A percentile compares a stretch with the other conserved stretches of the same genome.
Evolutionary conservation across 2,888 invertebrate species (phyloP).

Genomic region (Diabrotica balteata): DNA sequence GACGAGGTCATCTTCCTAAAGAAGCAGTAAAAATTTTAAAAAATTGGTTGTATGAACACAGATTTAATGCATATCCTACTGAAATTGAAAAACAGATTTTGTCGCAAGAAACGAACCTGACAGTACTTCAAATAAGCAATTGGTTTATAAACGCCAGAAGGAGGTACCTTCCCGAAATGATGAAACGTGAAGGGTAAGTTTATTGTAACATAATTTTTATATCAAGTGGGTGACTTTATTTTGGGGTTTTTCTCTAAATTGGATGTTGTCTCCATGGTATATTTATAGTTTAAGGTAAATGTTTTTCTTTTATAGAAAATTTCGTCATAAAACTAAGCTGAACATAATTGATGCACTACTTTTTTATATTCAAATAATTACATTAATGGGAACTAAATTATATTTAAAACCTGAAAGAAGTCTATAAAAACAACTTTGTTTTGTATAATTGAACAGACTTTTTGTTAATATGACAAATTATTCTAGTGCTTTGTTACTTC

Average conservation of each 20-base stretch:
- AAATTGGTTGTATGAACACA: slow-evolving; percentile 59
- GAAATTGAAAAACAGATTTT: slow-evolving; percentile 59
- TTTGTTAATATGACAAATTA: too few species aligned
- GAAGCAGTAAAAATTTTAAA: slow-evolving; percentile 58
- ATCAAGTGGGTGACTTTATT: slow-evolving; percentile 30
- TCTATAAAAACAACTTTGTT: too few species aligned
- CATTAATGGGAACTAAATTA: too few species aligned
- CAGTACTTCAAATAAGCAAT: slow-evolving; percentile 59
- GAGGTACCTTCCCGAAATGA: slow-evolving; percentile 58
- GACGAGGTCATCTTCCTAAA: slow-evolving; percentile 58
- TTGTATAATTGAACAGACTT: too few species aligned
- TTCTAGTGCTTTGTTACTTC: too few species aligned
- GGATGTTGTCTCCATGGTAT: slow-evolving; percentile 32
- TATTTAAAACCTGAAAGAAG: background rate
- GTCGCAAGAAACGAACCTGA: slow-evolving; percentile 58
- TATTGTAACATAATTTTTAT: slow-evolving; percentile 11
- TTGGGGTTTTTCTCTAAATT: slow-evolving; percentile 34
- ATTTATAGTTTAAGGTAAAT: slow-evolving; percentile 31
- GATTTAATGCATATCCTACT: slow-evolving; percentile 60
- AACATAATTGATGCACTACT: background rate
- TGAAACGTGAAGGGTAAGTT: slow-evolving; percentile 55
- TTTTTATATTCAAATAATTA: too few species aligned
- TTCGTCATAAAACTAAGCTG: background rate
- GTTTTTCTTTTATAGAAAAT: background rate
- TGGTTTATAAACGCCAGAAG: slow-evolving; percentile 59